Base-by-base conservation (phyloP, 2,113 vertebrate genomes). In the Sinocyclocheilus rhinocerous region DNA sequence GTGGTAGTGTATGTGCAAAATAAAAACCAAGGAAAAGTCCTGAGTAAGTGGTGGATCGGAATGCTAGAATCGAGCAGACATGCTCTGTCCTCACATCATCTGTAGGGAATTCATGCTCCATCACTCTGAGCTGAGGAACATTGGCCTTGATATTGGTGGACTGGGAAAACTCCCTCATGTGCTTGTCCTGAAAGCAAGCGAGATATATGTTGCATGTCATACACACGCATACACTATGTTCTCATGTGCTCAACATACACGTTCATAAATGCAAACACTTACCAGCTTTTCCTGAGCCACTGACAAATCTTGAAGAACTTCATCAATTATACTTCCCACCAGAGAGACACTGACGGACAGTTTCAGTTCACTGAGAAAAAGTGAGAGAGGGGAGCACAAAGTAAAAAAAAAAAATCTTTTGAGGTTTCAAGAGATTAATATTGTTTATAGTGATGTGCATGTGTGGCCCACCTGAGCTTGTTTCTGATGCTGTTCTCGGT, bases 271-370 rank as follows among this genome's bases (percentile, higher is more conserved):
- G 81, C 89, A 59, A 81, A 77, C 83, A 65, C 63, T 55, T 55
- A 97, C 97, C 96, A 97, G 92, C 83, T 93, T 96, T 90, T 95
- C 91, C 91, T 94, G 95, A 36, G 95, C 93, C 0, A 67, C n/a
- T 26, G 92, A 95, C 86, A 98, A 91, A 75, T 96, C 96, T 65
- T 92, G 94, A 76, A 95, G 90, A 2, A 96, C 92, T 0, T 94
- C 92, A 6, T 96, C 92, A 24, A 96, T 90, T 0, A 98, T 95
- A 91, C 92, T 95, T 75, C 96, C 94, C 0, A 95, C 94, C 86
- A 96, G 91, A 10, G 95, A 93, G 0, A 94, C 92, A 0, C 95
- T 96, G 87, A 97, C 67, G 0, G 95, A 94, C 77, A 96, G 90
- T 89, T 95, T 95, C 88, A 97, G 93, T 72, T 97, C 96, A 89